Percentiles rank a stretch among this genome's conserved stretches.
Conservation (phyloP, 2,888 invertebrate species). For the Drosophila quinaria region DNA sequence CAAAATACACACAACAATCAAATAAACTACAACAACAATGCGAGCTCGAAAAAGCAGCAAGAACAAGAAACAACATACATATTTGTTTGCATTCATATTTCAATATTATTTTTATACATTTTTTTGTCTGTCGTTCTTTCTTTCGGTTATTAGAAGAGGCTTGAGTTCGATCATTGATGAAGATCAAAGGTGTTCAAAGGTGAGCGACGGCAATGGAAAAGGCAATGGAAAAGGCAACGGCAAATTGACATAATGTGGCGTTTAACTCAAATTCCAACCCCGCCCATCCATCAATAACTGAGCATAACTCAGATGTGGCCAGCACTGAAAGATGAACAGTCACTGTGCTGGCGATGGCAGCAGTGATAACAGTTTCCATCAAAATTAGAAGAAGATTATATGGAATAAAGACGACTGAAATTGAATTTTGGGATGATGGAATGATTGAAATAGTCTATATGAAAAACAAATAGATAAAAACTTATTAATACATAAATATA, state of each 20-base stretch:
- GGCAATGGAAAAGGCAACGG: constrained; percentile 70
- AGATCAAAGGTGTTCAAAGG: constrained; percentile 73
- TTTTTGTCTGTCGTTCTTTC: neutral
- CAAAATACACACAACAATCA: constrained; percentile 59
- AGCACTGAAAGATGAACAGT: constrained; percentile 36
- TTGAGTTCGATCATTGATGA: constrained; percentile 44
- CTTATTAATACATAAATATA: neutral
- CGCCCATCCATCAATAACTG: constrained; percentile 70
- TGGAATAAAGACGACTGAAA: neutral
- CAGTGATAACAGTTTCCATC: constrained; percentile 7
- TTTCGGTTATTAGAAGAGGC: constrained; percentile 59
- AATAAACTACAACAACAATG: neutral
- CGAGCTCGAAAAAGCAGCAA: constrained; percentile 5
- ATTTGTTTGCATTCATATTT: constrained; percentile 78
- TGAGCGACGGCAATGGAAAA: constrained; percentile 55
- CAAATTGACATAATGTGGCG: constrained; percentile 85
- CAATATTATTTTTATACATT: constrained; percentile 64
- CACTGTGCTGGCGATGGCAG: constrained; percentile 21
- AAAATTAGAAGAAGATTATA: constrained; percentile 6
- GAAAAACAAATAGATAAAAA: neutral
- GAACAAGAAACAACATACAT: constrained; percentile 30
- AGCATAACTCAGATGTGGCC: constrained; percentile 35
- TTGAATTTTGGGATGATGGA: neutral
- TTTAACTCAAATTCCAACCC: constrained; percentile 78
- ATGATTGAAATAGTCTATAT: neutral